phyloP scores from a whole-genome alignment of 2,113 vertebrate species.

The Prunella fulvescens region DNA sequence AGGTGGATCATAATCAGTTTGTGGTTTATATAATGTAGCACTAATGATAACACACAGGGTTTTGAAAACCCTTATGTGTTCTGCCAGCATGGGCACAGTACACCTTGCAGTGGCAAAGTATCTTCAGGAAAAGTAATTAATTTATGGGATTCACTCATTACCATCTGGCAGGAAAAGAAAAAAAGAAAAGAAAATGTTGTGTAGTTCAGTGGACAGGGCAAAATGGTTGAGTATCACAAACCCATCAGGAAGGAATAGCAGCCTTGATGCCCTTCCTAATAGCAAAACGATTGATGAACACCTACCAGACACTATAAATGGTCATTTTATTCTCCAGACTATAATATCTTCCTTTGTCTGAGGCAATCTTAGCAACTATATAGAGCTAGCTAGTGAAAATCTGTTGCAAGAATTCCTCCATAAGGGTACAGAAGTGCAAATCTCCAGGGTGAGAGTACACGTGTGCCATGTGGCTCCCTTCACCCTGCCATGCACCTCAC shows the following conservation, averaged over 20 bases:
- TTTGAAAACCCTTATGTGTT: not conserved
- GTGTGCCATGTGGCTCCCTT: not conserved
- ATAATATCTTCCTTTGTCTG: not conserved
- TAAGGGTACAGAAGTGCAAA: not conserved
- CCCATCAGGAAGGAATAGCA: not conserved
- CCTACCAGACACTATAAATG: not conserved
- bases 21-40: fast-evolving
- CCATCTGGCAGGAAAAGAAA: not conserved
- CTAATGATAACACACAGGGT: not conserved
- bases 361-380: not conserved
- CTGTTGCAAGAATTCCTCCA: not conserved
- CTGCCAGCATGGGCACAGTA: not conserved
- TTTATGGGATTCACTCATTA: not conserved
- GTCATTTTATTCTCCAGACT: not conserved
- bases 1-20: not conserved
- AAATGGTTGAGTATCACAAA: not conserved
- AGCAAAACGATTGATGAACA: not conserved
- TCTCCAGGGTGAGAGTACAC: not conserved
- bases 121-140: not conserved
- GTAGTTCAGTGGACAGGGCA: not conserved
- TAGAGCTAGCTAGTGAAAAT: not conserved
- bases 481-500: not conserved
- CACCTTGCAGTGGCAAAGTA: not conserved
- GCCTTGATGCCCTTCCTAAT: not conserved
- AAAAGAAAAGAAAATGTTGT: not conserved